These are phyloP conservation scores for Drosophila trapezifrons DNA, from an alignment of 1,140 invertebrate species.

Conservation along the genomic window DNA sequence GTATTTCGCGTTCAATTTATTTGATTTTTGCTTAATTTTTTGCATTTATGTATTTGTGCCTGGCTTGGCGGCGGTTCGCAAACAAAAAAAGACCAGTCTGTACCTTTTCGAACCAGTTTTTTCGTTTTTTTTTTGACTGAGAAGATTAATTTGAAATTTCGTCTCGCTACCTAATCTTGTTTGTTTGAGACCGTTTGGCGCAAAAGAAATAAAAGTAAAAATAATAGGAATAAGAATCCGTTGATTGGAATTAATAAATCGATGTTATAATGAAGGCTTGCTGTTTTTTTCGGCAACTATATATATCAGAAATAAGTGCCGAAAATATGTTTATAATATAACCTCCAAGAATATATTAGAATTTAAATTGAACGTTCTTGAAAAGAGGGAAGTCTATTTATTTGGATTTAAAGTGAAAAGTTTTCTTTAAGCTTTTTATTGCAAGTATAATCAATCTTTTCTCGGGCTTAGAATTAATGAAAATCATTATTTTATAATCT, in stretches of 20 bases:
- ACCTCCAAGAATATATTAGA: too few species aligned
- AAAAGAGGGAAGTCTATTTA: too few species aligned
- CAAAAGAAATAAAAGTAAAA: not conserved
- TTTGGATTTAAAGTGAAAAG: too few species aligned
- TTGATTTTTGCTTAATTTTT: slow-evolving; percentile 34
- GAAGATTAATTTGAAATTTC: slow-evolving; percentile 39
- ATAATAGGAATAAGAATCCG: not conserved
- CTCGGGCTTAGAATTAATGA: too few species aligned
- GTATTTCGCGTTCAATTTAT: slow-evolving; percentile 31
- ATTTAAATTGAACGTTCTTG: too few species aligned
- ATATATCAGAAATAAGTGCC: not conserved
- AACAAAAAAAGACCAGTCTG: slow-evolving; percentile 23
- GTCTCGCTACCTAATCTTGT: slow-evolving; percentile 12
- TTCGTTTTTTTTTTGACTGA: not conserved
- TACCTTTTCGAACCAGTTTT: slow-evolving; percentile 45
- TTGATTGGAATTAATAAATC: not conserved
- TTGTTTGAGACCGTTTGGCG: not conserved
- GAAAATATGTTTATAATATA: not conserved
- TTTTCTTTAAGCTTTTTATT: too few species aligned
- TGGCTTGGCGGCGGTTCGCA: slow-evolving; percentile 9
- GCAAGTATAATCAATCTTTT: too few species aligned
- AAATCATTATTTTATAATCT: too few species aligned
- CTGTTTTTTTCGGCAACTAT: not conserved
- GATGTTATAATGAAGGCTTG: not conserved
- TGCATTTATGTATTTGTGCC: slow-evolving; percentile 45